Percentiles rank a stretch among this genome's conserved stretches.
Conservation (phyloP, 35 echinoderm and acorn worm genomes). For the Diadema setosum region DNA sequence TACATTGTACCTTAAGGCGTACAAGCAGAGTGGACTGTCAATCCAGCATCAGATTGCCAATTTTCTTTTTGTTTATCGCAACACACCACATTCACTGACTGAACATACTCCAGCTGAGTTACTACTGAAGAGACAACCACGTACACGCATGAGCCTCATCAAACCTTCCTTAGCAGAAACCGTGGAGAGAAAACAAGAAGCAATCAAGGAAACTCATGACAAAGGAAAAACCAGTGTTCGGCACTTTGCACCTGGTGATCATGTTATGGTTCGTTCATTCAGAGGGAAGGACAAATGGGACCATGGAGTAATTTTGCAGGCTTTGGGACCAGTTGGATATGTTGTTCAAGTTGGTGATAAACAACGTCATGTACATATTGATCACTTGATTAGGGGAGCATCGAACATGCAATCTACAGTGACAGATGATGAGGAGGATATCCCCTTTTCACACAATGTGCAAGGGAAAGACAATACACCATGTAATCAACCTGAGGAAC, state of each 20-base stretch:
- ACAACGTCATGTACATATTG: not conserved
- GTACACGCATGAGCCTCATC: not conserved
- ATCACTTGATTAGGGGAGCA: not conserved
- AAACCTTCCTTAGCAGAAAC: not conserved
- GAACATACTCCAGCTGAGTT: not conserved
- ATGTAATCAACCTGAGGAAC: not conserved
- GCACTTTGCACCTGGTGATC: not conserved
- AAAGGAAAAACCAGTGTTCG: not conserved
- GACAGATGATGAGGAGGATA: not conserved
- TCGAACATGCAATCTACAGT: not conserved
- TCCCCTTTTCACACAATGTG: not conserved
- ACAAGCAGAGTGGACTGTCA: not conserved
- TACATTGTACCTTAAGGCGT: slow-evolving; percentile 3
- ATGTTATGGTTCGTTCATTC: not conserved
- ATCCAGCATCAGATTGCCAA: not conserved
- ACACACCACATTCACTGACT: not conserved
- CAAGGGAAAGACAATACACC: too few relatives aligned
- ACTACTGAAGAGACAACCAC: not conserved
- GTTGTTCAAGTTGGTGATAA: not conserved
- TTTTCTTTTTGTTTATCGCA: not conserved
- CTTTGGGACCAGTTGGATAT: not conserved
- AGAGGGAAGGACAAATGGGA: not conserved
- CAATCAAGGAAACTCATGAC: not conserved
- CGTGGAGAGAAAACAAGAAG: not conserved
- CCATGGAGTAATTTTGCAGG: not conserved